Conservation (phyloP, 2,113 vertebrate genomes). For the Oophaga pumilio region DNA sequence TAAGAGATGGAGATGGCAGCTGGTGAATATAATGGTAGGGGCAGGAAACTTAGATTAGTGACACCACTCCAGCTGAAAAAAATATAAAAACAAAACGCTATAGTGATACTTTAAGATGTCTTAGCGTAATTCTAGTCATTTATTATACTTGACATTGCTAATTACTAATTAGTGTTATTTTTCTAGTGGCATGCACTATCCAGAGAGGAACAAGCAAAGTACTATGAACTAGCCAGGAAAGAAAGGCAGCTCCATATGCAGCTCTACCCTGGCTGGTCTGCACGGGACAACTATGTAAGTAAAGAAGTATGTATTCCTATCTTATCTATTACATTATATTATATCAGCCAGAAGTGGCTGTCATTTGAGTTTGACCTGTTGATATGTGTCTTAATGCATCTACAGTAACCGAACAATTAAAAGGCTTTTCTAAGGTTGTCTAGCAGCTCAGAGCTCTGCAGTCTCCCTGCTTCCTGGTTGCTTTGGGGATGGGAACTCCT, state of each 20-base stretch:
- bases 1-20: no score
- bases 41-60: no score
- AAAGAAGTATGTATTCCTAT: background rate
- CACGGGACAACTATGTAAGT: conserved; percentile 97
- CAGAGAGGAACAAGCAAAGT: conserved; percentile 97
- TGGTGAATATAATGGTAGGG: no score
- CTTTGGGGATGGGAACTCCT: no score
- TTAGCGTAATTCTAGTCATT: no score
- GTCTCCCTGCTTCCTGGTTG: no score
- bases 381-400: no score
- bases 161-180: conserved; percentile 14
- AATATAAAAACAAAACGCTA: no score
- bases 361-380: background rate
- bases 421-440: no score
- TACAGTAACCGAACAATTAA: no score
- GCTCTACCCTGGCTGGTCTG: conserved; percentile 98
- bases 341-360: background rate
- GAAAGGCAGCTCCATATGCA: conserved; percentile 99
- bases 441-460: no score
- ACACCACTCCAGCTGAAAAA: no score
- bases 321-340: background rate
- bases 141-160: background rate
- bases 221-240: conserved; percentile 96
- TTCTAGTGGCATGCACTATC: conserved; percentile 96
- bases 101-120: background rate